A percentile compares a stretch with the other conserved stretches of the same genome.
Evolutionary conservation across 2,888 invertebrate species (phyloP).

Genomic region (Ennomos fuscantarius): DNA sequence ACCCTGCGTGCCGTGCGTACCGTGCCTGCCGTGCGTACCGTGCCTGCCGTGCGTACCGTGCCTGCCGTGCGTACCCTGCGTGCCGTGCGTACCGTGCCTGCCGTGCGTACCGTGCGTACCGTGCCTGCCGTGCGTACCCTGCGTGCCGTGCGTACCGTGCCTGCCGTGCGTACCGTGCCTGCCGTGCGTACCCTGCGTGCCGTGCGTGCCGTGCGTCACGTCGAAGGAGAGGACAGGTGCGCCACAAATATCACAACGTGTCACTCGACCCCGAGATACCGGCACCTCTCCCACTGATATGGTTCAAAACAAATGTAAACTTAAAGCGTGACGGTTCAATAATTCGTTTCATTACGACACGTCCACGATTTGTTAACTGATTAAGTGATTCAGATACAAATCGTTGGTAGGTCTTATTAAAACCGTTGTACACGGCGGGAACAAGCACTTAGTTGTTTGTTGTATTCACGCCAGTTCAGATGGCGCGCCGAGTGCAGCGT

Average conservation of each 20-base stretch:
- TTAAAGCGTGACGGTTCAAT: slow-evolving; percentile 12
- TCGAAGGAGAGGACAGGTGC: slow-evolving; percentile 28
- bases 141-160: slow-evolving; percentile 39
- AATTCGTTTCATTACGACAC: neutral
- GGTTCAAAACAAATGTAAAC: neutral
- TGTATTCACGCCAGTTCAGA: slow-evolving; percentile 6
- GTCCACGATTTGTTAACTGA: neutral
- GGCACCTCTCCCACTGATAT: slow-evolving; percentile 26
- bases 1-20: slow-evolving; percentile 37
- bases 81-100: slow-evolving; percentile 39
- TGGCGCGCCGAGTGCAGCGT: slow-evolving; percentile 11
- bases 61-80: too few relatives aligned
- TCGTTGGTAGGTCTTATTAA: too few relatives aligned
- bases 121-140: too few relatives aligned
- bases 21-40: slow-evolving; percentile 38
- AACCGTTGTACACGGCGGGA: neutral
- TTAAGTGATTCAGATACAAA: neutral
- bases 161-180: slow-evolving; percentile 39
- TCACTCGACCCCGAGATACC: slow-evolving; percentile 63
- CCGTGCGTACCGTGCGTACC: slow-evolving; percentile 38
- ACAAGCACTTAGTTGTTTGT: slow-evolving; percentile 8
- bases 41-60: slow-evolving; percentile 39
- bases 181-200: too few relatives aligned
- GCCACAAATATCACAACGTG: slow-evolving; percentile 67
- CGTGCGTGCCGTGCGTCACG: slow-evolving; percentile 36